These are phyloP conservation scores for Callopanchax toddi DNA, from an alignment of 2,113 vertebrate species.

Conservation along the genomic window DNA sequence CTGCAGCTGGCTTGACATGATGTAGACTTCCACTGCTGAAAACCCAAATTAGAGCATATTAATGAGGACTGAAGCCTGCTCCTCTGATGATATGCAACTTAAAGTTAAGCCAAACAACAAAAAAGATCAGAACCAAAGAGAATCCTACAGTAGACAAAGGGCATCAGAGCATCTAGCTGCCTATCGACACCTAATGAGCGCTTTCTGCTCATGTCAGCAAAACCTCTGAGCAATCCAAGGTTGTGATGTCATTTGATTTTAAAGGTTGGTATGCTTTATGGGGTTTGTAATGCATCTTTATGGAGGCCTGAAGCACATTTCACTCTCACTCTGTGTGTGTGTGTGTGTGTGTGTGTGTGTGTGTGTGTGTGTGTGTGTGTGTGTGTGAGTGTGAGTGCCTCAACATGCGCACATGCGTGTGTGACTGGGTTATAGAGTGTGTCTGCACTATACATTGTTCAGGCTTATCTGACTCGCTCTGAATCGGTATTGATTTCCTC, in stretches of 20 bases:
- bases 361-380: constrained; percentile 35
- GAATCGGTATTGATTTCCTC: constrained; percentile 82
- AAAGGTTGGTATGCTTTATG: constrained; percentile 76
- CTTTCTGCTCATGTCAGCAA: constrained; percentile 77
- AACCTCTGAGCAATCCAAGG: constrained; percentile 76
- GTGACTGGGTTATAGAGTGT: constrained; percentile 83
- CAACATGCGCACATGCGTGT: constrained; percentile 50
- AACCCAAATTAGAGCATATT: constrained; percentile 21
- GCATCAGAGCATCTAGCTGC: constrained; percentile 51
- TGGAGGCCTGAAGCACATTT: constrained; percentile 61
- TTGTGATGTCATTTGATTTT: constrained; percentile 80
- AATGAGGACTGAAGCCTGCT: constrained; percentile 3
- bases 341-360: no score
- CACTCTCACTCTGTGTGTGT: no score
- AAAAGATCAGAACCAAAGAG: constrained; percentile 23
- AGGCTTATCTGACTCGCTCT: constrained; percentile 84
- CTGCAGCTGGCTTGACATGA: constrained; percentile 27
- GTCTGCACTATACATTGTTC: constrained; percentile 82
- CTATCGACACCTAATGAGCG: constrained; percentile 59
- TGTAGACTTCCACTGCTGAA: constrained; percentile 35
- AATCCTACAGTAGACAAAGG: constrained; percentile 62
- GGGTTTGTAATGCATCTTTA: constrained; percentile 72
- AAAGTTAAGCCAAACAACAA: constrained; percentile 8
- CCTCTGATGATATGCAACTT: not conserved
- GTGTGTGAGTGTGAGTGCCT: constrained; percentile 19